Conservation (phyloP, 2,888 invertebrate genomes). For the Teleogryllus oceanicus region DNA sequence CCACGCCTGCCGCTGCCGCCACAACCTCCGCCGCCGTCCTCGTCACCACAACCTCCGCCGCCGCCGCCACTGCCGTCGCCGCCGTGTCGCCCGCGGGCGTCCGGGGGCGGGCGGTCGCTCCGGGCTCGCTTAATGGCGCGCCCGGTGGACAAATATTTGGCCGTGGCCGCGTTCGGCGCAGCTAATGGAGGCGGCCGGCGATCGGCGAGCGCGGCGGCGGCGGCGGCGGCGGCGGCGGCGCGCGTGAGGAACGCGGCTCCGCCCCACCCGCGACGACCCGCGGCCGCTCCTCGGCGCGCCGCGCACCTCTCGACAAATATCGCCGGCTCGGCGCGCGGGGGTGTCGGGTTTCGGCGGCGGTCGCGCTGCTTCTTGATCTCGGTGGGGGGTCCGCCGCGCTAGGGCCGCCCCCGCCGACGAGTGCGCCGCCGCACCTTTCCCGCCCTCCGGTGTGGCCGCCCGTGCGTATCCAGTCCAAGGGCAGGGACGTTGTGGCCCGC, state of each 20-base stretch:
- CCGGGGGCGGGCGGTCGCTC: not conserved
- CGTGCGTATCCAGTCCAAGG: no score
- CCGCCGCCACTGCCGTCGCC: not conserved
- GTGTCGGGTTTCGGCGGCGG: constrained; percentile 18
- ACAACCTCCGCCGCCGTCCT: not conserved
- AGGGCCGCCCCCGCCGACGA: not conserved
- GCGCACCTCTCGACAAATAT: not conserved
- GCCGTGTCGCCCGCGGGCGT: not conserved
- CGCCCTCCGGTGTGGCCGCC: not conserved
- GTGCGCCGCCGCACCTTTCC: not conserved
- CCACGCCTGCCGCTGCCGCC: not conserved
- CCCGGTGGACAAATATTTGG: constrained; percentile 9
- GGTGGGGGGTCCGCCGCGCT: not conserved
- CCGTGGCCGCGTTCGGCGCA: constrained; percentile 18
- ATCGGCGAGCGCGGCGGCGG: not conserved
- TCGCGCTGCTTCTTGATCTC: not conserved
- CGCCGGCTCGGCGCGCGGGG: constrained; percentile 5
- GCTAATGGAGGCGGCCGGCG: not conserved
- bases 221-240: not conserved
- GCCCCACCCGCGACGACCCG: not conserved
- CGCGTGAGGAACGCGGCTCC: constrained; percentile 18
- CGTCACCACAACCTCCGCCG: not conserved
- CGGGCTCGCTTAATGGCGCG: constrained; percentile 18
- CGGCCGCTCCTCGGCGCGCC: not conserved
- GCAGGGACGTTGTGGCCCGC: no score